These are phyloP conservation scores for Dicentrarchus labrax DNA, from an alignment of 2,113 vertebrate genomes.

Conservation along the genomic window DNA sequence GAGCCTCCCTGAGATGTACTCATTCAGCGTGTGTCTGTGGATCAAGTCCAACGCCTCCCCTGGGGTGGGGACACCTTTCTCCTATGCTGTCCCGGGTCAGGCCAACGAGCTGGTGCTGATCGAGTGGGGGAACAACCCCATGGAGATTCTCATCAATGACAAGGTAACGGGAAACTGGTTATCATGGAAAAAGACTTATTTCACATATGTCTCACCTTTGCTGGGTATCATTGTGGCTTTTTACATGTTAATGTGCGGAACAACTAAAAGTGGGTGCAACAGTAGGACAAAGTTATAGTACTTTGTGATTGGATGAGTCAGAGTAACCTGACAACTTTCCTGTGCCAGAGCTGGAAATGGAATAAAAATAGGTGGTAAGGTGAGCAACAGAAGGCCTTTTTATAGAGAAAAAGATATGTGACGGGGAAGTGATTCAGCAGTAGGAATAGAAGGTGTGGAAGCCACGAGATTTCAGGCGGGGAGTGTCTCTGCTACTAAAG, in stretches of 20 bases:
- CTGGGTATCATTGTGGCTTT: no score
- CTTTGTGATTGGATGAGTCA: slow-evolving; percentile 9
- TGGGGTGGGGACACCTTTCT: slow-evolving; percentile 95
- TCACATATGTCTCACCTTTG: not conserved
- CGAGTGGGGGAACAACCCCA: slow-evolving; percentile 97
- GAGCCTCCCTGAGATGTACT: slow-evolving; percentile 97
- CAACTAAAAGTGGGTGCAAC: not conserved
- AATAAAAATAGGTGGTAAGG: slow-evolving; percentile 35
- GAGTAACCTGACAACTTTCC: slow-evolving; percentile 16
- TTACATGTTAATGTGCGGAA: no score
- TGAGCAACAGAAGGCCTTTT: slow-evolving; percentile 30
- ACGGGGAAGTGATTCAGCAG: slow-evolving; percentile 43
- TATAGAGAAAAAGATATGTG: slow-evolving; percentile 23
- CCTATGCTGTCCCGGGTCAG: slow-evolving; percentile 94
- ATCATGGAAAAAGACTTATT: not conserved
- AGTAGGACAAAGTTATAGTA: not conserved
- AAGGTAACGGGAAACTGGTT: slow-evolving; percentile 84
- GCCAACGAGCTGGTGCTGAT: slow-evolving; percentile 97
- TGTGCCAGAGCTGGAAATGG: slow-evolving; percentile 2
- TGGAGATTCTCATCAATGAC: slow-evolving; percentile 98
- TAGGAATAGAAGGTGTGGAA: slow-evolving; percentile 6
- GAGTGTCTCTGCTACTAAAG: slow-evolving; percentile 4
- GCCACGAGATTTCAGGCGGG: not conserved
- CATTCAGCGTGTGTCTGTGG: slow-evolving; percentile 97
- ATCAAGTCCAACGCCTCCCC: slow-evolving; percentile 95